phyloP scores from a whole-genome alignment of 1,140 invertebrate genomes.

The Wasmannia auropunctata region DNA sequence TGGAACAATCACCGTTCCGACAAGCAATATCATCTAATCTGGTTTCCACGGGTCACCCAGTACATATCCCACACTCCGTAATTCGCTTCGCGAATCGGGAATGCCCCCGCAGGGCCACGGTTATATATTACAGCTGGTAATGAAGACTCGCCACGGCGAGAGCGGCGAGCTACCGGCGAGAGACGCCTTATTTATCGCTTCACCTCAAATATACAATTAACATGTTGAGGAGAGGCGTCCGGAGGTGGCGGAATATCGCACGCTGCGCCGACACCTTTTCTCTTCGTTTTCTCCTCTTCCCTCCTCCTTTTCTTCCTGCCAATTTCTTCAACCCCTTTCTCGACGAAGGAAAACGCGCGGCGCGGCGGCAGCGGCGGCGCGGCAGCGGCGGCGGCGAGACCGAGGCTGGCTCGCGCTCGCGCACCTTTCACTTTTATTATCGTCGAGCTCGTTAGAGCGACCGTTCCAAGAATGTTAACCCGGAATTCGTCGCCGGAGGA shows the following conservation, averaged over 20 bases:
- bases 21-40: neutral
- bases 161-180: constrained; percentile 66
- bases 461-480: constrained; percentile 52
- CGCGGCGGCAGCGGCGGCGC: too few species aligned
- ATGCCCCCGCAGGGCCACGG: constrained; percentile 62
- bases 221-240: constrained; percentile 72
- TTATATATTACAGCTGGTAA: constrained; percentile 76
- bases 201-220: constrained; percentile 79
- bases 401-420: constrained; percentile 10
- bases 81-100: constrained; percentile 66
- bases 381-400: too few species aligned
- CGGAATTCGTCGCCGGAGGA: constrained; percentile 47
- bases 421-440: constrained; percentile 58
- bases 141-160: constrained; percentile 71
- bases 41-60: constrained; percentile 58
- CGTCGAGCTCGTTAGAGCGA: constrained; percentile 48
- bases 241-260: constrained; percentile 11
- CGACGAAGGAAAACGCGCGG: constrained; percentile 31
- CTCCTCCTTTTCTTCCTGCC: constrained; percentile 42
- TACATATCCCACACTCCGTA: constrained; percentile 62
- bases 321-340: constrained; percentile 55
- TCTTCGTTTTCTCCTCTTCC: neutral
- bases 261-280: neutral
- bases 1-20: neutral
- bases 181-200: constrained; percentile 75